phyloP scores from a whole-genome alignment of 2,888 invertebrate species.

The Drosophila lutescens region DNA sequence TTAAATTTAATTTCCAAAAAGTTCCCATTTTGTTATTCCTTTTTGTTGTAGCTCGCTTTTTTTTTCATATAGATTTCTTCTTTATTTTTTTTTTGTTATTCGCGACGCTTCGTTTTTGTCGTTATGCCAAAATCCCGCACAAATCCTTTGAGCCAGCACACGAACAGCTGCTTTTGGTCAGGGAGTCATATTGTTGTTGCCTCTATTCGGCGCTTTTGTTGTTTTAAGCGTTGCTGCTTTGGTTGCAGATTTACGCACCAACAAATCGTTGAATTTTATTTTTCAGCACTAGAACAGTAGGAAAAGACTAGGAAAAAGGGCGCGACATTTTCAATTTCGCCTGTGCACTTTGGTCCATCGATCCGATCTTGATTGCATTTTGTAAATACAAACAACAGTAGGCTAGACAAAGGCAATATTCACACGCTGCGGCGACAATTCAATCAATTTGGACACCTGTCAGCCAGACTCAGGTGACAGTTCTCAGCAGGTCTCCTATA shows the following conservation, averaged over 20 bases:
- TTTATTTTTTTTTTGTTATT: slow-evolving; percentile 39
- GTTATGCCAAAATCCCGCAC: slow-evolving; percentile 78
- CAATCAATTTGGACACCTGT: slow-evolving; percentile 60
- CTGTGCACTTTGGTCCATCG: slow-evolving; percentile 42
- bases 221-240: slow-evolving; percentile 71
- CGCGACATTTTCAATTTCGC: slow-evolving; percentile 68
- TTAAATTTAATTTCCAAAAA: slow-evolving; percentile 75
- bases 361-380: slow-evolving; percentile 76
- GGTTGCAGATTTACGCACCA: slow-evolving; percentile 78
- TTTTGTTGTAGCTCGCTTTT: slow-evolving; percentile 42
- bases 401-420: slow-evolving; percentile 38
- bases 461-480: slow-evolving; percentile 9
- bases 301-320: slow-evolving; percentile 17
- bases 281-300: not conserved
- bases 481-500: slow-evolving; percentile 6
- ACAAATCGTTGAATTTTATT: slow-evolving; percentile 77
- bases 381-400: slow-evolving; percentile 62
- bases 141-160: slow-evolving; percentile 79
- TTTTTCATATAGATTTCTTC: slow-evolving; percentile 31
- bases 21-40: slow-evolving; percentile 58
- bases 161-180: slow-evolving; percentile 73
- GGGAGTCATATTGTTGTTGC: slow-evolving; percentile 29
- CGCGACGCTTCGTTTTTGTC: slow-evolving; percentile 70
- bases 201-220: slow-evolving; percentile 35
- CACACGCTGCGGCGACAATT: slow-evolving; percentile 64